Conservation (phyloP, 2,113 vertebrate genomes). For the Alexandromys fortis region DNA sequence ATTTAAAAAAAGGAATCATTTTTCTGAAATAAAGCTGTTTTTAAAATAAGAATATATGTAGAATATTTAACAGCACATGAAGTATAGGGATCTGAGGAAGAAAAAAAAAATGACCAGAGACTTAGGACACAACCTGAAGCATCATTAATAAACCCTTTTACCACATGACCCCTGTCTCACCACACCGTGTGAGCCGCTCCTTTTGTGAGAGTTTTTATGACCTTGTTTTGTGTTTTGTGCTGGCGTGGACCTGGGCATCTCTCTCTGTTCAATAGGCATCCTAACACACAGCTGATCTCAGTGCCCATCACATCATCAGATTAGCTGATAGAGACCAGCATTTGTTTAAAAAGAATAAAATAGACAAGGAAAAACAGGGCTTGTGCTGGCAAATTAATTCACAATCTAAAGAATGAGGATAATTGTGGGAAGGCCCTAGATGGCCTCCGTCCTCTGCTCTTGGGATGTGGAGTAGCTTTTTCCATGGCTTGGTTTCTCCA, state of each 20-base stretch:
- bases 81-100: not conserved
- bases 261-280: not conserved
- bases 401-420: not conserved
- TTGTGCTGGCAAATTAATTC: not conserved
- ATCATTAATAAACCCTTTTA: not conserved
- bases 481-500: not conserved
- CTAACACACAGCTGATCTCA: not conserved
- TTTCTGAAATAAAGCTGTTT: constrained; percentile 32
- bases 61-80: not conserved
- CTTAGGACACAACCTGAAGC: not conserved
- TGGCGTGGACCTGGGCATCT: not conserved
- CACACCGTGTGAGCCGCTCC: not conserved
- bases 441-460: not conserved
- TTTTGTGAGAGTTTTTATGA: not conserved
- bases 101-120: not conserved
- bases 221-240: not conserved
- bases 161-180: too few relatives aligned
- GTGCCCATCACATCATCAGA: not conserved
- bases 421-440: not conserved
- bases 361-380: not conserved
- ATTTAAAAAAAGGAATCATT: not conserved
- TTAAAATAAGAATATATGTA: not conserved
- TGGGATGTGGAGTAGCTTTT: accelerated
- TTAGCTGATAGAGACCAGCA: not conserved
- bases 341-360: constrained; percentile 29